A percentile compares a stretch with the other conserved stretches of the same genome.
Conservation (phyloP, 2,797 vertebrate species). For the Urophycis tenuis region DNA sequence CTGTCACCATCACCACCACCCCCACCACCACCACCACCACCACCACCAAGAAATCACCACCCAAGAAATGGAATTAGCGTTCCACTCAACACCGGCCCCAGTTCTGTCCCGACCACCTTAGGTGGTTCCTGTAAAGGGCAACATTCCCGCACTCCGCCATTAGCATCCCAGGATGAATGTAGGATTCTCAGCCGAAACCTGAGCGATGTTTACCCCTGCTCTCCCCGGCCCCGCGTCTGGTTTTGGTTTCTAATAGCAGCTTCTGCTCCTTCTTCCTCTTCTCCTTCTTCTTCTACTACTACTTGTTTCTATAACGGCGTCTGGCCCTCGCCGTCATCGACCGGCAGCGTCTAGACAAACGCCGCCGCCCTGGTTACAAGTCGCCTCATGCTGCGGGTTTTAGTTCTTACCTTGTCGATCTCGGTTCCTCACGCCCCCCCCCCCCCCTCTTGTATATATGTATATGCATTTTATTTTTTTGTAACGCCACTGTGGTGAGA, state of each 20-base stretch:
- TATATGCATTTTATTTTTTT: constrained; percentile 40
- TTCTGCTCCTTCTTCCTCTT: constrained; percentile 39
- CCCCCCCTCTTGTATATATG: constrained; percentile 30
- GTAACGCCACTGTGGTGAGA: constrained; percentile 48
- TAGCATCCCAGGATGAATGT: constrained; percentile 66
- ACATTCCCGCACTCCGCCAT: constrained; percentile 25
- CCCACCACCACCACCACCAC: constrained; percentile 9
- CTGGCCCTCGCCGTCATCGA: not conserved
- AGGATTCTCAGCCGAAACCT: constrained; percentile 50
- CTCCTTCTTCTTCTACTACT: constrained; percentile 46
- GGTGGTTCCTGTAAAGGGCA: constrained; percentile 4
- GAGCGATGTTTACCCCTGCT: constrained; percentile 39
- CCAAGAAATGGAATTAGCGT: not conserved
- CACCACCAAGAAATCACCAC: constrained; percentile 6
- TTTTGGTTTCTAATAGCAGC: constrained; percentile 67
- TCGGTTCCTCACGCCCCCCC: constrained; percentile 17
- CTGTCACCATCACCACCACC: constrained; percentile 16
- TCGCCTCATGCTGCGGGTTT: constrained; percentile 6
- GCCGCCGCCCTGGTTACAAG: not conserved
- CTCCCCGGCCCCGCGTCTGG: constrained; percentile 31
- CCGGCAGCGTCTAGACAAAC: constrained; percentile 23
- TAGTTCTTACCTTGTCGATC: constrained; percentile 33
- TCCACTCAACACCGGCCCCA: constrained; percentile 11
- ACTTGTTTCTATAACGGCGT: constrained; percentile 17
- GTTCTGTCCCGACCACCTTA: constrained; percentile 30